Evolutionary conservation across 2,113 vertebrate species (phyloP), one percentile per base, ranked within the genome.

Genomic region (Halichoerus grypus): DNA sequence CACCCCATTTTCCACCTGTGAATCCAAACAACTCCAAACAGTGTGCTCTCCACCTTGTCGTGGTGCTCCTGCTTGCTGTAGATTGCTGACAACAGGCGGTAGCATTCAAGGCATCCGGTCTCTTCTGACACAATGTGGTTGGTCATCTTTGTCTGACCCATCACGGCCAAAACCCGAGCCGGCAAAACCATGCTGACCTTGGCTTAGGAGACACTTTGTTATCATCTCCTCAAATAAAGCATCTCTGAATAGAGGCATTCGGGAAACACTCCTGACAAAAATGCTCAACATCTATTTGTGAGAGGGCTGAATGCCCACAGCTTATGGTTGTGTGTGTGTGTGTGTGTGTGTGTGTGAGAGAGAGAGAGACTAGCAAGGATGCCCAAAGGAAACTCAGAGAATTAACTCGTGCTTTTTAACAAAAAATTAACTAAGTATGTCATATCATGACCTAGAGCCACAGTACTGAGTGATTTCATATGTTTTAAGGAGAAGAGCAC

Each of bases 161-260:
- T 99, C 99, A 99, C 99, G 0, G 99, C 99, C 94, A 99, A 97
- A 59, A 99, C 99, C 98, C 99, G 99, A 76, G 99, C 99, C 99
- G 99, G 96, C 1, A 4, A 86, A 97, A 71, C 9, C 96, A 80
- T 0, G 4, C 1, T 3, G 36, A 24, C 13, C 39, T 15, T 53
- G 39, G 14, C 76, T 91, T 76, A 79, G 46, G 69, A 71, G 39
- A 91, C 1, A 19, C n/a, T 65, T 65, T 39, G 31, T 16, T 18
- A 36, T 26, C 5, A 15, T n/a, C n/a, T 83, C 59, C 31, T 36
- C 80, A 81, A 57, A 74, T 4, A 16, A 59, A 53, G 1, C 33
- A 22, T 2, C 53, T 21, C 80, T 22, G 7, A 10, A 59, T 4
- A 24, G 74, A 84, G 72, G 2, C 16, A 4, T 33, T 61, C 1